Conservation (phyloP, 2,113 vertebrate species). For the Pterocles orientalis region DNA sequence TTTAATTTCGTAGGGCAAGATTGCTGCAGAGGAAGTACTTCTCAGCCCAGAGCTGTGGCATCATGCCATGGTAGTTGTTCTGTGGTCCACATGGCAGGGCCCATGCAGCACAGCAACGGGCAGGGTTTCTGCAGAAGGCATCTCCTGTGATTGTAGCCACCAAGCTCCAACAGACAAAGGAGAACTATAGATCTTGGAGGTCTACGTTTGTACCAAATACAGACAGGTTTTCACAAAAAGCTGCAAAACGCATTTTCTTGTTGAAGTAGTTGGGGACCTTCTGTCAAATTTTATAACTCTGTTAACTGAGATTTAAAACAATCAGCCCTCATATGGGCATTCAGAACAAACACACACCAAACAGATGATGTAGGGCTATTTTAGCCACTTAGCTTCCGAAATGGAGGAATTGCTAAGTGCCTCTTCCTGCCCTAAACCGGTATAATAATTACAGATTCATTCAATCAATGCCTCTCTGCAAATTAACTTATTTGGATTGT, state of each 20-base stretch:
- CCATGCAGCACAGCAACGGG: fast-evolving
- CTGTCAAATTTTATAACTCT: neutral
- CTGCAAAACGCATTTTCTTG: neutral
- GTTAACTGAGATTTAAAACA: neutral
- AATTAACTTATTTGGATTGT: neutral
- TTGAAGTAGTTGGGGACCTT: neutral
- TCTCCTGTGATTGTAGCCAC: neutral
- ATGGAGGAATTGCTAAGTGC: neutral
- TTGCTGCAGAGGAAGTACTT: neutral
- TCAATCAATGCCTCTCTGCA: neutral
- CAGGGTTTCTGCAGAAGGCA: neutral
- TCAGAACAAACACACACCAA: neutral
- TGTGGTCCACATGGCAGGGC: fast-evolving
- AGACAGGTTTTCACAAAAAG: neutral
- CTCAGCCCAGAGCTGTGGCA: neutral
- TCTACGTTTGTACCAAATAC: neutral
- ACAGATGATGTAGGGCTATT: neutral
- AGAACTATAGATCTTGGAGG: neutral
- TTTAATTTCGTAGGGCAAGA: neutral
- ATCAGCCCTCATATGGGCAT: neutral
- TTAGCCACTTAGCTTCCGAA: neutral
- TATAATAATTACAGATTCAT: neutral
- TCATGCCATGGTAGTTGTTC: neutral
- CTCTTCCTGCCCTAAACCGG: neutral
- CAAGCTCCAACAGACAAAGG: neutral